Base-by-base conservation (phyloP, 2,797 vertebrate genomes). In the Carapus acus region DNA sequence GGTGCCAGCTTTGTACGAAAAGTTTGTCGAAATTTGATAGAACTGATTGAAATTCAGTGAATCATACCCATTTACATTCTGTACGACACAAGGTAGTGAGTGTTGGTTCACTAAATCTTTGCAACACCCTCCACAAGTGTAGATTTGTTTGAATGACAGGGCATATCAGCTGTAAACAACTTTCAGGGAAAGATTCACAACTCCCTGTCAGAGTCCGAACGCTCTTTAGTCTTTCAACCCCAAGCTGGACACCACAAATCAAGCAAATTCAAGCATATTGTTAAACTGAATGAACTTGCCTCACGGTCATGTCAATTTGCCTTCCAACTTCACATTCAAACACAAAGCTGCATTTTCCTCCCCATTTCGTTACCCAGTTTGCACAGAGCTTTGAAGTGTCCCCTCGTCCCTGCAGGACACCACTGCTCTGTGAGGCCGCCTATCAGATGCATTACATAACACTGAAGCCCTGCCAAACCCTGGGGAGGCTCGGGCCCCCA, bases 121-220 rank as follows among this genome's bases (percentile, higher is more conserved):
- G 54, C 55, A 64, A 70, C 62, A 66, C 62, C 59, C 59, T 62
- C 52, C 21, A 38, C 31, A 44, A 23, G 44, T 45, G 58, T 15
- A 21, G 43, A 15, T 45, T 51, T n/a, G 4, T 43, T 12, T 39
- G 29, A 22, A 41, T 61, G 45, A 14, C 14, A 22, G 20, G 49
- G 48, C 12, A 27, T 19, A 18, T 6, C n/a, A 18, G 58, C n/a
- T n/a, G n/a, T n/a, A n/a, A n/a, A n/a, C n/a, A n/a, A n/a, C n/a
- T n/a, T n/a, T n/a, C n/a, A n/a, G n/a, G 14, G 34, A 15, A 36
- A 36, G 14, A 36, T 15, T 36, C 34, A 36, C 13, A 3, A 36
- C 13, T 36, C n/a, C n/a, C n/a, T n/a, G n/a, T n/a, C n/a, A n/a
- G n/a, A n/a, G n/a, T n/a, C n/a, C n/a, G n/a, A n/a, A n/a, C n/a